Base-by-base conservation (phyloP, 1,140 invertebrate species). In the Philotrypesis tridentata region DNA sequence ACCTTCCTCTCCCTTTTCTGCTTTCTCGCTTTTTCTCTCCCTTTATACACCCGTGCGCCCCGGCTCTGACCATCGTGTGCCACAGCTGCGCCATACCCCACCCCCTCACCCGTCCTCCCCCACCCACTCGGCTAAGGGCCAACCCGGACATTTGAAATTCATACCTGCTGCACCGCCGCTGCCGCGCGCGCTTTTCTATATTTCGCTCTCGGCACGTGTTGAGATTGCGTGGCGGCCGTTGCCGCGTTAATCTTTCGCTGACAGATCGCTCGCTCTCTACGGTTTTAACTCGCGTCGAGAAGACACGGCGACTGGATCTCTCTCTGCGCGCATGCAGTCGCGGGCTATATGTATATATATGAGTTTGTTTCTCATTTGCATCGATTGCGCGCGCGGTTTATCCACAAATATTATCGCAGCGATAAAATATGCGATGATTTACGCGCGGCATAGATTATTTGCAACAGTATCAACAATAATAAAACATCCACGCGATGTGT, bases 61-160 rank as follows among this genome's bases (percentile, higher is more conserved):
- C 25, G 2, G 25, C 31, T 23, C 17, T 7, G n/a, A n/a, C n/a
- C n/a, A n/a, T n/a, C n/a, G n/a, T n/a, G n/a, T n/a, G n/a, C n/a
- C n/a, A n/a, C n/a, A n/a, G n/a, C n/a, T n/a, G n/a, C n/a, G n/a
- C n/a, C n/a, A n/a, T n/a, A n/a, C n/a, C n/a, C n/a, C n/a, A n/a
- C n/a, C n/a, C n/a, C n/a, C n/a, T n/a, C n/a, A n/a, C n/a, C n/a
- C n/a, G n/a, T n/a, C n/a, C n/a, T n/a, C n/a, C n/a, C n/a, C n/a
- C n/a, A n/a, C n/a, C n/a, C n/a, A n/a, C 61, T 65, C 61, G 29
- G 55, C 73, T 75, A 74, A 74, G 72, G 72, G 43, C 72, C 43
- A 63, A 63, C 9, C 17, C 21, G 11, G 12, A 63, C 40, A 75
- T 77, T 77, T 77, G 74, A 76, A 76, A 77, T 77, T 77, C 75